Evolutionary conservation across 2,797 vertebrate genomes (phyloP).

Genomic region (Triplophysa yarkandensis): DNA sequence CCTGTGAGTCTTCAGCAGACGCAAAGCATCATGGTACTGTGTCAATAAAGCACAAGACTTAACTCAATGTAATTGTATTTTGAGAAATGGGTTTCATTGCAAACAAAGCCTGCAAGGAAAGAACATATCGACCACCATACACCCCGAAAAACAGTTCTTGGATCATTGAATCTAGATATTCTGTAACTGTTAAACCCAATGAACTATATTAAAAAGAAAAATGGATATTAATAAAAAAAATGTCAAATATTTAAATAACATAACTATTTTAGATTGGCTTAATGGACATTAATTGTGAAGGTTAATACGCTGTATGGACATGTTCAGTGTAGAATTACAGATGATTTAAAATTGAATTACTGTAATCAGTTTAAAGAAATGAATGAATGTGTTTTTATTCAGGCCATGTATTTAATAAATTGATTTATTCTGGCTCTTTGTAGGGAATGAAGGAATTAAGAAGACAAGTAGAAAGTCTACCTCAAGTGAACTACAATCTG

Average conservation of each 20-base stretch:
- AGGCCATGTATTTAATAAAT: neutral
- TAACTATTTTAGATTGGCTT: constrained; percentile 10
- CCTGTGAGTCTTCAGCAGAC: neutral
- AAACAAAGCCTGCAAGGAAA: constrained; percentile 7
- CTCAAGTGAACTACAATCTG: constrained; percentile 93
- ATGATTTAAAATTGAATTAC: constrained; percentile 9
- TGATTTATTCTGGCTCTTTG: constrained; percentile 31
- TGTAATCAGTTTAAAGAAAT: constrained; percentile 9
- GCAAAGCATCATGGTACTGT: constrained; percentile 2
- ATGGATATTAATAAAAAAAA: constrained; percentile 24
- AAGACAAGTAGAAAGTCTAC: constrained; percentile 89
- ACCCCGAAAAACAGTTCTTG: constrained; percentile 30
- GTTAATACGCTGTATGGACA: neutral
- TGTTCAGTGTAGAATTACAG: neutral
- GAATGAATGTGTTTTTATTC: neutral
- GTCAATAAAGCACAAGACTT: constrained; percentile 18
- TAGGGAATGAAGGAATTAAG: constrained; percentile 90
- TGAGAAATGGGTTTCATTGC: constrained; percentile 33
- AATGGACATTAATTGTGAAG: neutral
- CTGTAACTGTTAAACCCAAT: constrained; percentile 34
- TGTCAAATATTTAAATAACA: constrained; percentile 34
- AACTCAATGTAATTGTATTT: constrained; percentile 26
- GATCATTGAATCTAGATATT: constrained; percentile 29
- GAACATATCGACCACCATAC: constrained; percentile 34
- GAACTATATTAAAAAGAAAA: constrained; percentile 29